Percentiles rank a stretch among this genome's conserved stretches.
phyloP scores from a whole-genome alignment of 2,888 invertebrate genomes.

The Leucoptera coffeella region DNA sequence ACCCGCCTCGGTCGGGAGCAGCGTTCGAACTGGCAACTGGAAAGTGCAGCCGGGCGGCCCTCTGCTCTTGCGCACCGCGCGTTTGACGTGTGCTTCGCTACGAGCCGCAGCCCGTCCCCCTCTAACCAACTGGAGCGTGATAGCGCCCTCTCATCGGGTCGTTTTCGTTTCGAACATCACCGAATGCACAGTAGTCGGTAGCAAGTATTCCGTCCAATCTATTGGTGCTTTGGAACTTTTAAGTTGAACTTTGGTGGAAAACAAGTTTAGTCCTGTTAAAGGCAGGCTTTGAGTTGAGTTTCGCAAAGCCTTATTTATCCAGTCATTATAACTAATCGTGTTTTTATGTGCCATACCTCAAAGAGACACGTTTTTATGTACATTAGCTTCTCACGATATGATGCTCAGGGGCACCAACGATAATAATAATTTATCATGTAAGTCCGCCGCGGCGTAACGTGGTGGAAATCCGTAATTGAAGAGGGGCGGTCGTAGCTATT shows the following conservation, averaged over 20 bases:
- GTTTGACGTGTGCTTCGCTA: conserved; percentile 29
- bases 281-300: conserved; percentile 19
- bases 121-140: conserved; percentile 35
- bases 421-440: conserved; percentile 3
- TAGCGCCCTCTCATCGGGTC: conserved; percentile 1
- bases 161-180: conserved; percentile 5
- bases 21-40: conserved; percentile 42
- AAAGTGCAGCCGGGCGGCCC: conserved; percentile 24
- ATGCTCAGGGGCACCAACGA: no score
- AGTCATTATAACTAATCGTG: no score
- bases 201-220: conserved; percentile 16
- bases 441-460: no score
- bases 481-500: no score
- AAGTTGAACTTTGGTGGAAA: no score
- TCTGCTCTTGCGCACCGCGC: conserved; percentile 18
- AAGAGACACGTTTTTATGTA: no score
- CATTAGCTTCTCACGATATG: no score
- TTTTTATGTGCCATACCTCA: no score
- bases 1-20: conserved; percentile 38
- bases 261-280: conserved; percentile 38
- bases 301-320: no score
- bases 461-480: no score
- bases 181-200: conserved; percentile 41
- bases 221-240: conserved; percentile 14
- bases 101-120: conserved; percentile 14